Evolutionary conservation across 2,888 invertebrate genomes (phyloP).

Genomic region (Catocala nupta): DNA sequence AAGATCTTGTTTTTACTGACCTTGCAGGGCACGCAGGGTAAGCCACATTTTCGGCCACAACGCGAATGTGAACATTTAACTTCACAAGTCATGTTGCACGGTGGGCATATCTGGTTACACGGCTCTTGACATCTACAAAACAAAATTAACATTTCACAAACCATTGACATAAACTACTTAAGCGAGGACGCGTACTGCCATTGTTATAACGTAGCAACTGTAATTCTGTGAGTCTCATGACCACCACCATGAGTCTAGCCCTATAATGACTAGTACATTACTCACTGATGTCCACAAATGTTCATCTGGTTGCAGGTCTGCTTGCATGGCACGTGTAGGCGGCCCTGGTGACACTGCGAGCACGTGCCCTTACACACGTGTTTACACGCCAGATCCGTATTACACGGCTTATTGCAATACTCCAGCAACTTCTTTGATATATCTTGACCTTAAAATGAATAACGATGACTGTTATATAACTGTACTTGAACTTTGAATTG

Average conservation of each 20-base stretch:
- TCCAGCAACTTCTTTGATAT: constrained; percentile 55
- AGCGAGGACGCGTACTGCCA: no score
- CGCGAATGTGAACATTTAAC: constrained; percentile 84
- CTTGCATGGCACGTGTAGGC: constrained; percentile 87
- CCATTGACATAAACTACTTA: no score
- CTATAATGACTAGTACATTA: no score
- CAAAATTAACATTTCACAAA: no score
- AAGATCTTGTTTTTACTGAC: constrained; percentile 38
- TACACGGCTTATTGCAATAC: constrained; percentile 81
- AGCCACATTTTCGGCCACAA: constrained; percentile 83
- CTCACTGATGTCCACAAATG: constrained; percentile 89
- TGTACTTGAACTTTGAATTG: no score
- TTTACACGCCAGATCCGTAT: constrained; percentile 72
- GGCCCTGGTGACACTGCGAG: constrained; percentile 86
- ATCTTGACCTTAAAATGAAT: constrained; percentile 27
- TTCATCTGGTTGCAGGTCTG: constrained; percentile 85
- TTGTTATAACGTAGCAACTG: no score
- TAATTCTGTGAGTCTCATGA: no score
- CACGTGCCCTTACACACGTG: constrained; percentile 87
- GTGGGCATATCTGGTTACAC: constrained; percentile 87
- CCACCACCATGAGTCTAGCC: no score
- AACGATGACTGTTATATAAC: no score
- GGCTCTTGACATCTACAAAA: constrained; percentile 80
- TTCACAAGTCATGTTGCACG: constrained; percentile 82
- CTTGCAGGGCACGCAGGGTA: constrained; percentile 84